phyloP scores from a whole-genome alignment of 2,113 vertebrate species.

The Prunella fulvescens region DNA sequence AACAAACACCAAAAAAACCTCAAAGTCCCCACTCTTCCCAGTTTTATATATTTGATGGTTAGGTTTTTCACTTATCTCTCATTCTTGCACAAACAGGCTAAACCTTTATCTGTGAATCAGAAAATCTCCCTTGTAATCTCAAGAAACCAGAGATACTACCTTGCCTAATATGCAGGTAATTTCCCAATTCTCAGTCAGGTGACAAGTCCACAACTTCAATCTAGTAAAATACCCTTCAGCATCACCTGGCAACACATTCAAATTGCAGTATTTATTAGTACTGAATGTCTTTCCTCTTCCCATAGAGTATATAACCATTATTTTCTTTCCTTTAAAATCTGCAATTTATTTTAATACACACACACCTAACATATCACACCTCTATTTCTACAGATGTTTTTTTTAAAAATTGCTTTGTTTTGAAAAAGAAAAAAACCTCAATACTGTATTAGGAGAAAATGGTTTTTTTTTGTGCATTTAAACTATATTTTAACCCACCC shows the following conservation, averaged over 20 bases:
- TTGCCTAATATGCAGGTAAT: background rate
- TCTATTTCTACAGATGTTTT: background rate
- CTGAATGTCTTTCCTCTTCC: background rate
- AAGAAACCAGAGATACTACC: background rate
- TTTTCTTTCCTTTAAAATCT: background rate
- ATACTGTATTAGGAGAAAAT: background rate
- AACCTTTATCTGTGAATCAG: background rate
- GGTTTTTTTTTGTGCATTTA: background rate
- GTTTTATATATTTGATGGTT: background rate
- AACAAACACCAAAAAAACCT: background rate
- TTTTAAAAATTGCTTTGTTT: background rate
- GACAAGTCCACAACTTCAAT: background rate
- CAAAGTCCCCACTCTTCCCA: too few species aligned
- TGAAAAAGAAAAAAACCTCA: background rate
- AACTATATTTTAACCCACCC: background rate
- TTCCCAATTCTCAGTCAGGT: background rate
- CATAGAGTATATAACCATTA: accelerated
- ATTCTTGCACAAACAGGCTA: background rate
- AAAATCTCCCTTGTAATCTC: background rate
- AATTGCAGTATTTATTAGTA: background rate
- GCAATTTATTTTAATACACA: background rate
- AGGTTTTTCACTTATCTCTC: background rate
- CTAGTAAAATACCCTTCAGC: background rate
- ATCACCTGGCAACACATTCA: background rate
- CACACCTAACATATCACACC: background rate